phyloP scores from a whole-genome alignment of 2,797 vertebrate genomes.

The Tangara arthus region DNA sequence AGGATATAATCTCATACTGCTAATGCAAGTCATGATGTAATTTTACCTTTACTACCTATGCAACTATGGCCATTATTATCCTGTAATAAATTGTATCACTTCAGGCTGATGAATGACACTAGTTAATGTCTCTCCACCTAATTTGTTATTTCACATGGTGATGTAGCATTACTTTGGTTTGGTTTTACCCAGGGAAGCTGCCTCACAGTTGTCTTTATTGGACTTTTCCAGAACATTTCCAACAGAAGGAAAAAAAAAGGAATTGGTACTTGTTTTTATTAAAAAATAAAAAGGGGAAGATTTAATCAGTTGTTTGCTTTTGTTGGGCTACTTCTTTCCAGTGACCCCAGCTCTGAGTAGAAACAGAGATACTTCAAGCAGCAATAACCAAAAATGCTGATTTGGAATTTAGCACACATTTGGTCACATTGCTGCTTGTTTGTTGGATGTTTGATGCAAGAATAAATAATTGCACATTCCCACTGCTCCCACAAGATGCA shows the following conservation, averaged over 20 bases:
- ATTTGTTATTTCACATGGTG: conserved; percentile 30
- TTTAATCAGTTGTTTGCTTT: neutral
- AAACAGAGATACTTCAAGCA: neutral
- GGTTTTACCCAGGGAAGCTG: neutral
- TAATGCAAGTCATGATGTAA: conserved; percentile 64
- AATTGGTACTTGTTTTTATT: neutral
- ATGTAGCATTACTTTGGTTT: neutral
- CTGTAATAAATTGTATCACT: conserved; percentile 54
- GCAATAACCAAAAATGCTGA: neutral
- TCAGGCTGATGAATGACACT: conserved; percentile 45
- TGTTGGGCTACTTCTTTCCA: neutral
- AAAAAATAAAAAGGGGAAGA: neutral
- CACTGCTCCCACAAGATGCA: neutral
- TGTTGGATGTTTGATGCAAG: neutral
- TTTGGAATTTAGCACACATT: neutral
- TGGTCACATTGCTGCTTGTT: neutral
- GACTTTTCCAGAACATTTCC: neutral
- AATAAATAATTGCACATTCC: neutral
- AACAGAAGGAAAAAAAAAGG: neutral
- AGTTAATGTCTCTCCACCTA: conserved; percentile 20
- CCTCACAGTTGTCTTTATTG: neutral
- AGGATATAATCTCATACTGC: conserved; percentile 60
- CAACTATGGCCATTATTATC: conserved; percentile 34
- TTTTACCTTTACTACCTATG: conserved; percentile 59
- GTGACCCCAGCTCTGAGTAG: neutral